Base-by-base conservation (phyloP, 2,113 vertebrate species). In the Otocyon megalotis region DNA sequence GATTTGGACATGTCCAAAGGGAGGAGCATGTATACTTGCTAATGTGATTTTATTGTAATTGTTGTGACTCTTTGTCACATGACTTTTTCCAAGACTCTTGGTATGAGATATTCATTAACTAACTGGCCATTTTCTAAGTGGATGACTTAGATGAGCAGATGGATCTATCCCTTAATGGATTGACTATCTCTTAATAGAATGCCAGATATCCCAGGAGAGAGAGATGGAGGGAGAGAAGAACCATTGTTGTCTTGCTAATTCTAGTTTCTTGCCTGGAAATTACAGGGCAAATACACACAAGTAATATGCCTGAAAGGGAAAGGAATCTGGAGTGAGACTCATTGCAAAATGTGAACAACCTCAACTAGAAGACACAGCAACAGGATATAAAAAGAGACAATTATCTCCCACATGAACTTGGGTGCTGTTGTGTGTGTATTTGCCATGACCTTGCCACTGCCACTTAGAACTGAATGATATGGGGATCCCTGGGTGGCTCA, bases 391-490 rank as follows among this genome's bases (percentile, higher is more conserved):
- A 74, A 77, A 72, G 26, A 86, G 58, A 82, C 15, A 19, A 15
- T 90, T 72, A 32, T 88, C 60, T 92, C n/a, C 67, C 35, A 83
- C 35, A 30, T 37, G 53, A 96, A 77, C 71, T 50, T 84, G 56
- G 48, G 84, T 58, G 14, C 72, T 2, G 8, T 3, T 30, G 3
- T 67, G 20, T 58, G 67, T 90, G 76, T 72, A 32, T 86, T 92
- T 83, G 35, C 48, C 54, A 48, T 62, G 84, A 93, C 77, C 90
- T 77, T 88, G 81, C 63, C n/a, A 72, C 32, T 93, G 62, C n/a
- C 62, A 26, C 48, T 92, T 50, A 74, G 71, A 65, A 76, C 20
- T n/a, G n/a, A 84, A 74, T 83, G 74, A 74, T 81, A 67, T 58
- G n/a, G n/a, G n/a, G n/a, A n/a, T n/a, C n/a, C n/a, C n/a, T n/a